Conservation (phyloP, 2,888 invertebrate species). For the Acronicta leporina region DNA sequence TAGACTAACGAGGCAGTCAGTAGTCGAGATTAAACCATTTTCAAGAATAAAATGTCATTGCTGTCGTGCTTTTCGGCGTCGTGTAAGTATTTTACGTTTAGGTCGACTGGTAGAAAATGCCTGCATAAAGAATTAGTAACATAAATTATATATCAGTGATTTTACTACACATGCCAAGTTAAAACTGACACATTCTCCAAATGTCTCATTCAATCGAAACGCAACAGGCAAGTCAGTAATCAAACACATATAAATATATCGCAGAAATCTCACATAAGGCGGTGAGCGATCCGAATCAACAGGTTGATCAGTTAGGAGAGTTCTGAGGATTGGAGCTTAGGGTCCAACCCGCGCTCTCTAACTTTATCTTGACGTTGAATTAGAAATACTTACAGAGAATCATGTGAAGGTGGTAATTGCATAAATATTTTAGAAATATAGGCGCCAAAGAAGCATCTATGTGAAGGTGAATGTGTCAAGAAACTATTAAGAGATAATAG, state of each 20-base stretch:
- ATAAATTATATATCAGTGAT: too few relatives aligned
- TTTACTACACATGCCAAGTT: neutral
- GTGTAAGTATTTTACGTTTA: too few relatives aligned
- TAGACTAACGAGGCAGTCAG: too few relatives aligned
- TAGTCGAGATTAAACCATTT: too few relatives aligned
- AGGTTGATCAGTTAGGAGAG: constrained; percentile 55
- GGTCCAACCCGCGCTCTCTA: constrained; percentile 29
- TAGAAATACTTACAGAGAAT: neutral
- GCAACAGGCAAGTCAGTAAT: constrained; percentile 45
- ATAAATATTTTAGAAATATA: too few relatives aligned
- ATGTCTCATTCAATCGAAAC: constrained; percentile 6
- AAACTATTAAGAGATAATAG: too few relatives aligned
- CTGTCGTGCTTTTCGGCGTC: too few relatives aligned
- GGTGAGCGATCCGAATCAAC: constrained; percentile 49
- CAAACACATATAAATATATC: constrained; percentile 23
- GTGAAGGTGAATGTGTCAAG: too few relatives aligned
- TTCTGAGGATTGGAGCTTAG: constrained; percentile 50
- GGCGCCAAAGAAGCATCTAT: too few relatives aligned
- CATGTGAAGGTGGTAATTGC: constrained; percentile 2
- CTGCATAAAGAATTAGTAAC: too few relatives aligned
- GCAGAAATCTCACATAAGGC: constrained; percentile 31
- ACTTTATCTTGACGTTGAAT: constrained; percentile 37
- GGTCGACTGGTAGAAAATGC: too few relatives aligned
- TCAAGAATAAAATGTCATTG: too few relatives aligned
- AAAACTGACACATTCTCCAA: neutral